Evolutionary conservation across 92 coral and sea anemone genomes (phyloP), one percentile per base, ranked within the genome.

Genomic region (Porites divaricata): DNA sequence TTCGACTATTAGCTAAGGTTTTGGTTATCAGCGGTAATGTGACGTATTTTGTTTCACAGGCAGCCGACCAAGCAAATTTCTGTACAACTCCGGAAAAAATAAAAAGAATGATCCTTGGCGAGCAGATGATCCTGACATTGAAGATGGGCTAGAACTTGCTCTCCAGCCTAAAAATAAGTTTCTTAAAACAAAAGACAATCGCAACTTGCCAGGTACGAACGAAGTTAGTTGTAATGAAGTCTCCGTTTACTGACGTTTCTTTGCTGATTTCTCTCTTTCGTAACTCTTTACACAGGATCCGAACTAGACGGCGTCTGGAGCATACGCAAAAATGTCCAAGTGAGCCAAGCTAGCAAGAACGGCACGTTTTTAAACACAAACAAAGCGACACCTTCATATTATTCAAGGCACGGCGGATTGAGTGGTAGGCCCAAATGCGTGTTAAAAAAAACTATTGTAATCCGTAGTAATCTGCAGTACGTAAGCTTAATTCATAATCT

Each of bases 261-360:
- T 35, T 13, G 50, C 50, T 67, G 16, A 50, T 51, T 68, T 23
- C 23, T 51, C 63, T 10, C 25, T 51, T 0, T 77, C 74, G 70
- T 25, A 28, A 74, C 12, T 15, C 50, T 50, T 67, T 54, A 53
- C 58, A 35, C 74, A 94, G 98, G 90, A 19, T 87, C 90, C 72
- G 93, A 91, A 49, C 72, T 94, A 28, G 93, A 94, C 73, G 86
- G 89, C 65, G 98, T 94, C 9, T 94, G 98, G 98, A 91, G 95
- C 35, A 94, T 94, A 75, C 91, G 98, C 59, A 84, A 90, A 78
- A 94, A 94, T 77, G 98, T 94, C 25, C 98, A 91, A 73, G 98
- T 94, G 63, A 87, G 86, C 57, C 81, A 86, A 71, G 81, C 91
- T 58, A 84, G 84, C 57, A 94, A 91, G 81, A 94, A 94, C 73